Conservation (phyloP, 2,113 vertebrate genomes). For the Gopherus flavomarginatus region DNA sequence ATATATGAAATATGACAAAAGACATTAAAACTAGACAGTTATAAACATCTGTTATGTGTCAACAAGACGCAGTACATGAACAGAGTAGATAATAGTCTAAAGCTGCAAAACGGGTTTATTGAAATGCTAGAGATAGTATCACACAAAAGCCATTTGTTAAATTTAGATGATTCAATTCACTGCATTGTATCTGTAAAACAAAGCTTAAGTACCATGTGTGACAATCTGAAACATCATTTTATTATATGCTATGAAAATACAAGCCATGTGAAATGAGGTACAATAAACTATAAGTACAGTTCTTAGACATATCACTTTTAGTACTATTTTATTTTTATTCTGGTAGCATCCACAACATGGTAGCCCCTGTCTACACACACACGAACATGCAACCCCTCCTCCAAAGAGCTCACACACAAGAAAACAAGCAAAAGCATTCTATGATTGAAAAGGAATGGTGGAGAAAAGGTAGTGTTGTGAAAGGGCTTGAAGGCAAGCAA, state of each 20-base stretch:
- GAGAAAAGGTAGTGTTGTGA: background rate
- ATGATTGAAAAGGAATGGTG: accelerated
- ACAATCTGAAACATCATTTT: background rate
- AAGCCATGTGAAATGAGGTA: background rate
- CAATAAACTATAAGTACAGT: accelerated
- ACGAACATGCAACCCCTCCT: background rate
- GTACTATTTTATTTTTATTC: background rate
- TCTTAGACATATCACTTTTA: background rate
- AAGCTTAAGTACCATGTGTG: background rate
- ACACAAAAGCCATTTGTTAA: background rate
- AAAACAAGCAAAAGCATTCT: background rate
- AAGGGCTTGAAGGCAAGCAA: background rate
- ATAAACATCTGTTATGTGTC: accelerated
- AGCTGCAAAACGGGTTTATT: background rate
- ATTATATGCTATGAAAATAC: background rate
- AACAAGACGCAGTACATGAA: background rate
- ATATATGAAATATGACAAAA: background rate
- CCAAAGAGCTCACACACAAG: background rate
- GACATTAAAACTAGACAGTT: background rate
- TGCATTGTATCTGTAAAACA: background rate
- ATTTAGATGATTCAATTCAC: background rate
- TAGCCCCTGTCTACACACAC: background rate
- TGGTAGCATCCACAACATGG: background rate
- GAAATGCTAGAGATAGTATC: background rate
- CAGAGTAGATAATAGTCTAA: background rate